Base-by-base conservation (phyloP, 2,113 vertebrate species). In the Marmota flaviventris region DNA sequence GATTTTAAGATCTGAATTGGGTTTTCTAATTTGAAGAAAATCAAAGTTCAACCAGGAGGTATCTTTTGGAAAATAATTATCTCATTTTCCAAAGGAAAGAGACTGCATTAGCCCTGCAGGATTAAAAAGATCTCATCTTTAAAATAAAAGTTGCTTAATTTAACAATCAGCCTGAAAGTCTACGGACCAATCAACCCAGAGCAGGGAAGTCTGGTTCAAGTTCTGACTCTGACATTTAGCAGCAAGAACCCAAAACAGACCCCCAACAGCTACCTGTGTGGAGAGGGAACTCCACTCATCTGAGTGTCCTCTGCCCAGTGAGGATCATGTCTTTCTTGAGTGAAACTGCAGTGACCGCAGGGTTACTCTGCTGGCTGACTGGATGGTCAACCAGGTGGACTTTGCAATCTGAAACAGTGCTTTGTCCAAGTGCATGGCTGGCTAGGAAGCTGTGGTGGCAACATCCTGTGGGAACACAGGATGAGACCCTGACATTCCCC, bases 1-100 rank as follows among this genome's bases (percentile, higher is more conserved):
- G 70, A 75, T 93, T 88, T 95, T 63, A 89, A 86, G 81, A 70
- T 69, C 29, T 48, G 34, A 82, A n/a, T 72, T 37, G 34, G 93
- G 82, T 76, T 85, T 93, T 67, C 51, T 63, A 82, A 51, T 58
- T 42, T 58, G 69, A 67, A 82, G 76, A 76, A 87, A 45, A 90
- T 77, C 22, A 56, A 45, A 77, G 65, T 70, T 89, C 69, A 42
- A 58, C 42, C 24, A 69, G 83, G 87, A 76, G 56, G 24, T 39
- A n/a, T 27, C 61, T 58, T 70, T 51, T 84, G 24, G 42, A 78
- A 85, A 84, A 75, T 7, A 67, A 61, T 69, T 17, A 27, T 72
- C 24, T 88, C 34, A 14, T 42, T 73, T 73, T 72, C 39, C 48
- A 20, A 48, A 58, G 53, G 18, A 73, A 85, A 90, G 85, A 73